Conservation (phyloP, 1,140 invertebrate genomes). For the Aethina tumida region DNA sequence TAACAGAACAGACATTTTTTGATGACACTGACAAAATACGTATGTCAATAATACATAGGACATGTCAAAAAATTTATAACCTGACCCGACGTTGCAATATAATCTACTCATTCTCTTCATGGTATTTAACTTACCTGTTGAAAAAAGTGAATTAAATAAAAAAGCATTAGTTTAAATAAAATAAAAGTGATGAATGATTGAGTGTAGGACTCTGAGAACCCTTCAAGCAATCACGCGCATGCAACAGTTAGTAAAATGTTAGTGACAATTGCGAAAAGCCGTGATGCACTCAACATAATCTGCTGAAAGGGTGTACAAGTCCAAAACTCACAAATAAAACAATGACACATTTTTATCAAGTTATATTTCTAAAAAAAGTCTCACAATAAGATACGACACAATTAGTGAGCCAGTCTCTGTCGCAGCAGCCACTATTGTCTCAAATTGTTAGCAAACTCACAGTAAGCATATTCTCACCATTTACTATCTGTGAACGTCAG, state of each 20-base stretch:
- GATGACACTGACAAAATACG: no score
- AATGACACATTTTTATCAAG: conserved; percentile 27
- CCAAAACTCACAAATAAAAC: conserved; percentile 22
- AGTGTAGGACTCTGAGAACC: conserved; percentile 10
- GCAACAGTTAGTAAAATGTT: conserved; percentile 8
- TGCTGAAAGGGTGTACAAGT: conserved; percentile 24
- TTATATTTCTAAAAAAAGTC: conserved; percentile 36
- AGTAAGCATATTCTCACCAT: conserved; percentile 19
- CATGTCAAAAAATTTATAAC: no score
- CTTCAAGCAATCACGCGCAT: conserved; percentile 17
- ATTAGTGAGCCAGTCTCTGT: conserved; percentile 31
- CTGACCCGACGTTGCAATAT: no score
- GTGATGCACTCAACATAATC: conserved; percentile 7
- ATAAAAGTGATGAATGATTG: conserved; percentile 2
- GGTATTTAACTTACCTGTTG: no score
- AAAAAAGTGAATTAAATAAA: no score
- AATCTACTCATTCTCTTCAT: no score
- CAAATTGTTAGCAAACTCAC: conserved; percentile 30
- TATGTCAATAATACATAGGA: no score
- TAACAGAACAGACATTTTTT: no score
- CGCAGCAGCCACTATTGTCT: conserved; percentile 23
- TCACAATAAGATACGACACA: conserved; percentile 34
- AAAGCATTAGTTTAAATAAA: no score
- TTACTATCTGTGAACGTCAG: conserved; percentile 7
- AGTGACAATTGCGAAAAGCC: conserved; percentile 1